A percentile compares a stretch with the other conserved stretches of the same genome.
These are phyloP conservation scores for Ageneiosus marmoratus DNA, from an alignment of 2,113 vertebrate species.

Conservation along the genomic window DNA sequence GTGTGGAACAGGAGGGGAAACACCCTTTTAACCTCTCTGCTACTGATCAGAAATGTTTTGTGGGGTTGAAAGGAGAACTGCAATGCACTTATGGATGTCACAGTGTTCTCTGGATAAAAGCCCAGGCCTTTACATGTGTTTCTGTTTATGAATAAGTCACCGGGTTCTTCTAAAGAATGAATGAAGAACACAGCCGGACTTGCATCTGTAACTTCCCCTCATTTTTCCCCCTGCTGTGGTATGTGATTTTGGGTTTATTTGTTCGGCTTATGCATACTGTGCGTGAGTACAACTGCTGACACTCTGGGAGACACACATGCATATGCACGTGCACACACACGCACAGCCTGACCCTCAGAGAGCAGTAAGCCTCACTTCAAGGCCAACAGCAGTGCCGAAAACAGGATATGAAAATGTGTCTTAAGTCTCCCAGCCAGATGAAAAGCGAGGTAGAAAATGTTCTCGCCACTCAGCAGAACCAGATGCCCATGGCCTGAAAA, in stretches of 20 bases:
- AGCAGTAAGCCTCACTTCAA: slow-evolving; percentile 66
- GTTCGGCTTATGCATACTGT: slow-evolving; percentile 32
- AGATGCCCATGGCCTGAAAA: slow-evolving; percentile 61
- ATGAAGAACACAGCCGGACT: slow-evolving; percentile 31
- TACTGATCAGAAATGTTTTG: slow-evolving; percentile 14
- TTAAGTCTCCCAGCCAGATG: slow-evolving; percentile 69
- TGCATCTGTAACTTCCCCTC: slow-evolving; percentile 52
- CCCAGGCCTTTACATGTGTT: slow-evolving; percentile 47
- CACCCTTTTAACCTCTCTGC: slow-evolving; percentile 21
- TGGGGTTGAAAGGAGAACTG: slow-evolving; percentile 1
- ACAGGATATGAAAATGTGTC: slow-evolving; percentile 73
- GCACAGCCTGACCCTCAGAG: slow-evolving; percentile 51
- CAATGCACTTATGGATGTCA: slow-evolving; percentile 12
- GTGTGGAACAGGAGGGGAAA: slow-evolving; percentile 36
- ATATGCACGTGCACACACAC: slow-evolving; percentile 11
- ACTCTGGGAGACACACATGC: neutral
- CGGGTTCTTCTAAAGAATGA: slow-evolving; percentile 39
- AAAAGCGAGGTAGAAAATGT: slow-evolving; percentile 72
- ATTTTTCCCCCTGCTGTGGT: slow-evolving; percentile 62
- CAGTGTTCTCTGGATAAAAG: slow-evolving; percentile 31
- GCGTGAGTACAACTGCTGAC: slow-evolving; percentile 15
- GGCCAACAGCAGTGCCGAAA: slow-evolving; percentile 58
- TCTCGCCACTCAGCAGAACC: slow-evolving; percentile 71
- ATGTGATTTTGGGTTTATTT: slow-evolving; percentile 54
- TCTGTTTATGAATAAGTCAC: slow-evolving; percentile 46